Conservation (phyloP, 1,140 invertebrate species). For the Ladona fulva region DNA sequence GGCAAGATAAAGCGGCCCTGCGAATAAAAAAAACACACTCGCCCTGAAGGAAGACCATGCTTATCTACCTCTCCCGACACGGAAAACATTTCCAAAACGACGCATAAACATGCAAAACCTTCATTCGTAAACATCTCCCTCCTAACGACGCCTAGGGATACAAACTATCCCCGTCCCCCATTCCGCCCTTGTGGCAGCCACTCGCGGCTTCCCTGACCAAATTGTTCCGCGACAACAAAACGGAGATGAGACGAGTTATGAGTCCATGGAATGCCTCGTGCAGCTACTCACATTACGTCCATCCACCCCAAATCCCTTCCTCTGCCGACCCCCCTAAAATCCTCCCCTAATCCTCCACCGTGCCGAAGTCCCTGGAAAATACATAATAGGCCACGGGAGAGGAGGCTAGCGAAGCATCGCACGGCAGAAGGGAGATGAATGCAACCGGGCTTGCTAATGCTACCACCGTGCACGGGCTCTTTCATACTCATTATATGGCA, state of each 20-base stretch:
- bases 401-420: background rate
- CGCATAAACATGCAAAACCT: conserved; percentile 1
- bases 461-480: background rate
- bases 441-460: background rate
- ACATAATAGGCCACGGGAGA: background rate
- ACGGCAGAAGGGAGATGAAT: background rate
- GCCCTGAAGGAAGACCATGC: background rate
- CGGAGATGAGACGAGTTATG: background rate
- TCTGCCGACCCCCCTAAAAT: background rate
- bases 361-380: background rate
- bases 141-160: background rate
- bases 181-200: no score
- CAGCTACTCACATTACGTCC: background rate
- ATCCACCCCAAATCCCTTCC: background rate
- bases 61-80: background rate
- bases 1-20: background rate
- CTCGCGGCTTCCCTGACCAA: no score
- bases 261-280: background rate
- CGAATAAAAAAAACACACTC: background rate
- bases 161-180: no score
- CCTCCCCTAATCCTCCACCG: background rate
- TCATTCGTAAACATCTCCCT: background rate
- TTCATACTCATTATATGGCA: background rate
- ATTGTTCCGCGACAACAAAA: no score
- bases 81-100: background rate